These are phyloP conservation scores for Thera obeliscata DNA, from an alignment of 2,888 invertebrate genomes.

Conservation along the genomic window DNA sequence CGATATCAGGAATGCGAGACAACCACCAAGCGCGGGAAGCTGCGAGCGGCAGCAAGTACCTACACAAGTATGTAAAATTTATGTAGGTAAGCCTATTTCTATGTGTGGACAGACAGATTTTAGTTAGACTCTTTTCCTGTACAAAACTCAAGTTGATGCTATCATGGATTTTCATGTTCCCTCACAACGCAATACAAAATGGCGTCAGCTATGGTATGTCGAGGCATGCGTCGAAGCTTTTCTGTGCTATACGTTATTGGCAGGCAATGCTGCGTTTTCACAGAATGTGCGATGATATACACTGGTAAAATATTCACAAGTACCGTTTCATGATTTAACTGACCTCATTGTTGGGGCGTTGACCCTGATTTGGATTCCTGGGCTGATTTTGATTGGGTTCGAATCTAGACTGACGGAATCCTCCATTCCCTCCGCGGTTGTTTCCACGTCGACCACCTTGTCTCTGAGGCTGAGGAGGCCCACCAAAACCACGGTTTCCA, in stretches of 20 bases:
- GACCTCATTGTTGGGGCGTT: constrained; percentile 61
- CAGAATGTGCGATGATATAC: not conserved
- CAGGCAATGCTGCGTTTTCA: too few relatives aligned
- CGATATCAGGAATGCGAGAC: too few relatives aligned
- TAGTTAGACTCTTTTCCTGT: too few relatives aligned
- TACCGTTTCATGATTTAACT: constrained; percentile 46
- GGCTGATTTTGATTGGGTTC: constrained; percentile 62
- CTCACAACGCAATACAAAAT: constrained; percentile 41
- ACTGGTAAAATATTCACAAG: not conserved
- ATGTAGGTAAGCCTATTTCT: too few relatives aligned
- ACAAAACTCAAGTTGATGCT: too few relatives aligned
- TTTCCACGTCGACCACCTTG: constrained; percentile 72
- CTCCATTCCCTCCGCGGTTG: constrained; percentile 66
- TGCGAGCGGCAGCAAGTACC: too few relatives aligned
- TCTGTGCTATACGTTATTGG: too few relatives aligned
- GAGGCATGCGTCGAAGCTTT: not conserved
- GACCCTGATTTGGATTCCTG: constrained; percentile 60
- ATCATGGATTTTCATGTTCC: not conserved
- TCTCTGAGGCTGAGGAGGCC: constrained; percentile 78
- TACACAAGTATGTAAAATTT: too few relatives aligned
- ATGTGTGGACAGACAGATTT: too few relatives aligned
- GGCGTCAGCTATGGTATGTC: constrained; percentile 34
- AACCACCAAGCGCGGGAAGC: too few relatives aligned
- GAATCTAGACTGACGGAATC: constrained; percentile 78
- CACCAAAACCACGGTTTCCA: constrained; percentile 78